Percentiles rank a stretch among this genome's conserved stretches.
These are phyloP conservation scores for Drosophila heteroneura DNA, from an alignment of 2,888 invertebrate genomes.

Conservation along the genomic window DNA sequence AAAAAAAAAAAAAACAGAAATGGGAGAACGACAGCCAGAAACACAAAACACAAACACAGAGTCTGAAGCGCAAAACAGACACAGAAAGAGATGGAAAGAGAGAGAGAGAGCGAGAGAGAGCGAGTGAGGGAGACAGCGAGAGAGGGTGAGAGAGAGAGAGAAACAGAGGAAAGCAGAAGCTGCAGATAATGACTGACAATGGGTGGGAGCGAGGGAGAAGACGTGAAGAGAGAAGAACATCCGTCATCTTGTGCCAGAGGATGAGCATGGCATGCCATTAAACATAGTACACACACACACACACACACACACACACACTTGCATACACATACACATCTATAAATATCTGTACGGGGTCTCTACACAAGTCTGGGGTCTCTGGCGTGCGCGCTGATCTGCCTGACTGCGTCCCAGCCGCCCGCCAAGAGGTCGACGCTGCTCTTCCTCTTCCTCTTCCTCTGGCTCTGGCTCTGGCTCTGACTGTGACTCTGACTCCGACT, in stretches of 20 bases:
- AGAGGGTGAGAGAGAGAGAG: conserved; percentile 29
- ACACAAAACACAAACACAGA: conserved; percentile 28
- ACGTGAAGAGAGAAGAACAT: conserved; percentile 59
- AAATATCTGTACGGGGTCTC: conserved; percentile 33
- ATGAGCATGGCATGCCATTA: conserved; percentile 55
- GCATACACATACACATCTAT: not conserved
- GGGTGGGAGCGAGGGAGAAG: conserved; percentile 4
- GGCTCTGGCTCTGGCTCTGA: not conserved
- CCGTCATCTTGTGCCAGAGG: conserved; percentile 72
- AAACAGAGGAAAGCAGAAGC: conserved; percentile 26
- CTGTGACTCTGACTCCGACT: not conserved
- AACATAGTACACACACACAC: conserved; percentile 9
- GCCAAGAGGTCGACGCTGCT: conserved; percentile 65
- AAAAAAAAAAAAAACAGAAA: conserved; percentile 30
- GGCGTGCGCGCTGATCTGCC: conserved; percentile 81
- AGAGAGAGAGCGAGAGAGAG: not conserved
- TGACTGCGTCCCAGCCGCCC: conserved; percentile 69
- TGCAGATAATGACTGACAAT: conserved; percentile 30
- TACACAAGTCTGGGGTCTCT: conserved; percentile 34
- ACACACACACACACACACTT: not conserved
- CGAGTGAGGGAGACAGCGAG: conserved; percentile 15
- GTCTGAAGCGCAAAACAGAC: conserved; percentile 24
- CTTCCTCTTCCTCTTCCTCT: conserved; percentile 11
- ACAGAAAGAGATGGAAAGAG: conserved; percentile 26
- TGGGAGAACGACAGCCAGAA: conserved; percentile 54